Conservation (phyloP, 2,797 vertebrate species). For the Tarsius wallacei region DNA sequence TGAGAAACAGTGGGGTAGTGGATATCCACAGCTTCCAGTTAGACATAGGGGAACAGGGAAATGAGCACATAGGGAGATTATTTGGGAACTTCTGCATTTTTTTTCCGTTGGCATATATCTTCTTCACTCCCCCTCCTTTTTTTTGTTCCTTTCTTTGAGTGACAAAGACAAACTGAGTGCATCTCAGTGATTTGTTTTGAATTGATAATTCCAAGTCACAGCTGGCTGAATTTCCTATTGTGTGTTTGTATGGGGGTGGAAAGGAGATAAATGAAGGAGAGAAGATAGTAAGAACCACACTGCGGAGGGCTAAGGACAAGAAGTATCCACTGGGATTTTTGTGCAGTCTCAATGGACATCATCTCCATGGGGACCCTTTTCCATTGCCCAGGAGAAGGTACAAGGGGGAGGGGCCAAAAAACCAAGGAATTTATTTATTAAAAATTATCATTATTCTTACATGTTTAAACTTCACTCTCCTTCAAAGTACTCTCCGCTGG, state of each 20-base stretch:
- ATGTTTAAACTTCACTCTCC: no score
- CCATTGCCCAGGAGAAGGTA: no score
- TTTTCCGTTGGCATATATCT: neutral
- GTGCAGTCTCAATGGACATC: neutral
- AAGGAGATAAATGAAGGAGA: neutral
- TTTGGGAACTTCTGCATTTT: neutral
- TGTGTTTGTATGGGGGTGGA: neutral
- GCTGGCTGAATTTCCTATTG: neutral
- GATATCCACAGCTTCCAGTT: slow-evolving; percentile 55
- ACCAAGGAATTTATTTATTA: no score
- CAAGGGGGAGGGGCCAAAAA: no score
- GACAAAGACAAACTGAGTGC: neutral
- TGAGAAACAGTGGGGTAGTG: slow-evolving; percentile 54
- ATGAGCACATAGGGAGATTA: neutral
- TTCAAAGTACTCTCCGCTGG: no score
- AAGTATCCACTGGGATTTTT: neutral
- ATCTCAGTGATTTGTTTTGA: slow-evolving; percentile 6
- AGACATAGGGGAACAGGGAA: slow-evolving; percentile 20
- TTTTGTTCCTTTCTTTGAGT: neutral
- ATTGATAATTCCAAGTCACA: neutral
- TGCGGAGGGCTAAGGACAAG: neutral
- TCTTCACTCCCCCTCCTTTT: neutral
- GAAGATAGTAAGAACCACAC: neutral
- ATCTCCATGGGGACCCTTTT: neutral
- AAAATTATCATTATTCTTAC: no score